phyloP scores from a whole-genome alignment of 2,113 vertebrate species.

The Cromileptes altivelis region DNA sequence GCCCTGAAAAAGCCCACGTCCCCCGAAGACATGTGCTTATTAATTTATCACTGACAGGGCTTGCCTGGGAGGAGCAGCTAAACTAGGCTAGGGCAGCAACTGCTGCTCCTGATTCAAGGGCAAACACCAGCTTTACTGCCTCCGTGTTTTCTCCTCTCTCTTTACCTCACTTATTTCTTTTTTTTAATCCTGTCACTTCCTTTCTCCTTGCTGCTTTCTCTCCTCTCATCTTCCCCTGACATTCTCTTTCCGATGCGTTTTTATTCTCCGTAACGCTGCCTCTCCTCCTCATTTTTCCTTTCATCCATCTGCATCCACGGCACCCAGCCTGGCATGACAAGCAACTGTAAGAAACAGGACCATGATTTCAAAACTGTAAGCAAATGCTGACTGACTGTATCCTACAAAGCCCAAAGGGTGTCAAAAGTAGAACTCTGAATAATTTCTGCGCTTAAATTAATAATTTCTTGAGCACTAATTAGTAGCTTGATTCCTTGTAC shows the following conservation, averaged over 20 bases:
- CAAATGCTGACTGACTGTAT: background rate
- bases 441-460: background rate
- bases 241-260: constrained; percentile 12
- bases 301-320: background rate
- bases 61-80: constrained; percentile 35
- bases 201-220: background rate
- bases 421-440: background rate
- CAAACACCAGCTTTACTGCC: constrained; percentile 19
- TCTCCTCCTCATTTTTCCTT: background rate
- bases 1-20: constrained; percentile 41
- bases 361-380: background rate
- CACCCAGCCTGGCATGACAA: background rate
- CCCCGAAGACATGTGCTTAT: constrained; percentile 66
- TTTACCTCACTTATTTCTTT: constrained; percentile 8
- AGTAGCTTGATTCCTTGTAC: background rate
- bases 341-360: background rate
- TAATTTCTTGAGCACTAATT: background rate
- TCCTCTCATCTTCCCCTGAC: constrained; percentile 10
- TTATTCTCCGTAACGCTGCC: background rate
- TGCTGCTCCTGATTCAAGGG: constrained; percentile 52
- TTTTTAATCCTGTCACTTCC: background rate
- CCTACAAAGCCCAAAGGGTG: background rate
- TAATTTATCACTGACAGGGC: constrained; percentile 65
- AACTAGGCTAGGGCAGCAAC: constrained; percentile 51
- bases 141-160: background rate